Evolutionary conservation across 2,888 invertebrate species (phyloP).

Genomic region (Parnassius mnemosyne): DNA sequence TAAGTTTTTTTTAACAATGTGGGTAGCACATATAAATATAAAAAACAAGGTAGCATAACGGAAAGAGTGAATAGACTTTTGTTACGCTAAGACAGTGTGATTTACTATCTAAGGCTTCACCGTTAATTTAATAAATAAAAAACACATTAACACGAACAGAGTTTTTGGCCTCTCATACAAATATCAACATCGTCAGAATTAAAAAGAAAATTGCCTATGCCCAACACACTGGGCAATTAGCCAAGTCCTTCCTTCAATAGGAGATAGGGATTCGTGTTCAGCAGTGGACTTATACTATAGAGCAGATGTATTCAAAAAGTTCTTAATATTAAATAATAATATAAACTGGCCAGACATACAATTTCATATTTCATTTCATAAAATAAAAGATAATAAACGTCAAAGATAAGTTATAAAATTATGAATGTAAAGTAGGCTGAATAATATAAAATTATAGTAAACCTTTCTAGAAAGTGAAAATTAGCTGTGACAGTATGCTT

Average conservation of each 20-base stretch:
- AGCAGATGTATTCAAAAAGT: not conserved
- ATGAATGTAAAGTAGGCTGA: conserved; percentile 1
- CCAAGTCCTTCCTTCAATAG: too few species aligned
- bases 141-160: not conserved
- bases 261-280: not conserved
- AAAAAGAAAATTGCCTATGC: too few species aligned
- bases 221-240: too few species aligned
- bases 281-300: not conserved
- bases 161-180: not conserved
- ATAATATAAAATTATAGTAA: conserved; percentile 20
- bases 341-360: conserved; percentile 10
- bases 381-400: not conserved
- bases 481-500: conserved; percentile 68
- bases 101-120: too few species aligned
- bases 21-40: too few species aligned
- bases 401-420: conserved; percentile 15
- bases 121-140: not conserved
- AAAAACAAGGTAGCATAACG: not conserved
- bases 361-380: not conserved
- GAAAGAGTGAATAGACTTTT: too few species aligned
- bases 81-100: too few species aligned
- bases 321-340: not conserved
- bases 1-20: too few species aligned
- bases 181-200: too few species aligned
- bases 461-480: conserved; percentile 69